Conservation (phyloP, 2,888 invertebrate genomes). For the Cephus spinipes region DNA sequence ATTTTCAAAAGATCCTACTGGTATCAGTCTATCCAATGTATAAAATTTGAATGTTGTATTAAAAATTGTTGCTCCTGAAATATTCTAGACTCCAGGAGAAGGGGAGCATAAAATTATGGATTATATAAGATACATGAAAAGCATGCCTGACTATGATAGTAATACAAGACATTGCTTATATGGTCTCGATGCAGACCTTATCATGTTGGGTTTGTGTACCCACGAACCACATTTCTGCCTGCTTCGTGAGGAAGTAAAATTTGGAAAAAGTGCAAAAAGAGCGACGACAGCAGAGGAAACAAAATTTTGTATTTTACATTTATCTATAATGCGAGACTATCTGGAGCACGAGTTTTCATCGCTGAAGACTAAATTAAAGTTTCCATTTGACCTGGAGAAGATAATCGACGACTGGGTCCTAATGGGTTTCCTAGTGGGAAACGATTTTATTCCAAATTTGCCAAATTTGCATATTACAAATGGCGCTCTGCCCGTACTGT, state of each 20-base stretch:
- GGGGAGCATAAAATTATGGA: conserved; percentile 99
- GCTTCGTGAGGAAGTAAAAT: conserved; percentile 92
- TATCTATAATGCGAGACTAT: conserved; percentile 93
- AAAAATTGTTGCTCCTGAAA: conserved; percentile 6
- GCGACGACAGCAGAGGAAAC: conserved; percentile 86
- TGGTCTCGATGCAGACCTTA: conserved; percentile 97
- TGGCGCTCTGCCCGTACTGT: conserved; percentile 89
- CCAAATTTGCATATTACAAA: conserved; percentile 94
- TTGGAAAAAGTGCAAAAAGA: conserved; percentile 74
- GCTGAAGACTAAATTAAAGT: conserved; percentile 76
- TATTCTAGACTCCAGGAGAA: conserved; percentile 88
- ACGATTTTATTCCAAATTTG: conserved; percentile 97
- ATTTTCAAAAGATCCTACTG: conserved; percentile 10
- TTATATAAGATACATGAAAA: conserved; percentile 90
- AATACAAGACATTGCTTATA: conserved; percentile 97
- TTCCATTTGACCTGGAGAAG: conserved; percentile 87
- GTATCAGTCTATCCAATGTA: conserved; percentile 6
- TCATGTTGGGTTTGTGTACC: conserved; percentile 95
- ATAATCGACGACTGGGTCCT: conserved; percentile 98
- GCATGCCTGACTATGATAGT: conserved; percentile 86
- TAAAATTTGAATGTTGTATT: conserved; percentile 4
- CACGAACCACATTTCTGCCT: conserved; percentile 97
- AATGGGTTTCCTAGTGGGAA: conserved; percentile 97
- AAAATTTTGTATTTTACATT: conserved; percentile 91
- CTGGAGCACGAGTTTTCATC: conserved; percentile 88